phyloP scores from a whole-genome alignment of 2,113 vertebrate species.

The Ciconia boyciana region DNA sequence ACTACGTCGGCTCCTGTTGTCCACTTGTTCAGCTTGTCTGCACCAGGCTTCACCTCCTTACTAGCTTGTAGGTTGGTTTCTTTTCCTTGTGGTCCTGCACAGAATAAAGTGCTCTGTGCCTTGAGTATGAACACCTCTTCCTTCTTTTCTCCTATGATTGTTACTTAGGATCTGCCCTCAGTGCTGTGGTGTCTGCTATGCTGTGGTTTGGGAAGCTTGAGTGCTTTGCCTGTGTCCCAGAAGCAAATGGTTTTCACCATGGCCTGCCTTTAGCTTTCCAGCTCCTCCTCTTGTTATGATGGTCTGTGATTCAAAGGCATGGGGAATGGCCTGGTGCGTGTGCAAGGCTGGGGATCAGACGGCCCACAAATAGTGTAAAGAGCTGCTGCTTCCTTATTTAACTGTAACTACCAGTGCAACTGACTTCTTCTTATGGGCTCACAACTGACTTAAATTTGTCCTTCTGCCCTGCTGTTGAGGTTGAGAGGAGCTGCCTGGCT shows the following conservation, averaged over 20 bases:
- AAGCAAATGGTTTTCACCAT: background rate
- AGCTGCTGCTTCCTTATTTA: background rate
- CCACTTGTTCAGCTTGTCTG: background rate
- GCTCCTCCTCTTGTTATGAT: background rate
- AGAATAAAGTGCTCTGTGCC: background rate
- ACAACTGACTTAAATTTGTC: background rate
- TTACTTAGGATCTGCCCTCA: background rate
- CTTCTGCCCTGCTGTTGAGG: background rate
- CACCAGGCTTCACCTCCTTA: background rate
- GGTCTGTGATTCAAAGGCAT: background rate
- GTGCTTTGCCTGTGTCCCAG: background rate
- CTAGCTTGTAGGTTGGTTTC: background rate
- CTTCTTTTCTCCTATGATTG: accelerated
- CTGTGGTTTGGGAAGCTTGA: too few relatives aligned
- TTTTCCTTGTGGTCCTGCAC: too few relatives aligned
- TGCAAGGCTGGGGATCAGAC: background rate
- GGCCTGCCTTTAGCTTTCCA: background rate
- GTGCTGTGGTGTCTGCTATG: background rate
- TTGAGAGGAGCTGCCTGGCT: background rate
- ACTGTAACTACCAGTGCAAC: background rate
- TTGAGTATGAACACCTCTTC: background rate
- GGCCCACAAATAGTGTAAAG: background rate
- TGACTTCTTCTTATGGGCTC: background rate
- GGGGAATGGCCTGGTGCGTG: background rate
- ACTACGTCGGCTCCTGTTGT: background rate